Conservation (phyloP, 2,797 vertebrate genomes). For the Staurois parvus region DNA sequence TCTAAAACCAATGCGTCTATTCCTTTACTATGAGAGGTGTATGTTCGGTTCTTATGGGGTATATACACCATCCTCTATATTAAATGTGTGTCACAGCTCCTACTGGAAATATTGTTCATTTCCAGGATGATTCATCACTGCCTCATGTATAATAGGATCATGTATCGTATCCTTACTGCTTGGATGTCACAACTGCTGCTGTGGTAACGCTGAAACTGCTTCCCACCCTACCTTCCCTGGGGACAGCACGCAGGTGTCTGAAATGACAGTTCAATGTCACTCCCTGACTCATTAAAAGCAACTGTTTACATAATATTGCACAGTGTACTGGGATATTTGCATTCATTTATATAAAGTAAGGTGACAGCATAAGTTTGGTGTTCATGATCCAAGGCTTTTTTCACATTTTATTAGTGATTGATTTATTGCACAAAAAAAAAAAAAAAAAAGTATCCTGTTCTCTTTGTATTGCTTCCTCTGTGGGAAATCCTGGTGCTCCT, state of each 20-base stretch:
- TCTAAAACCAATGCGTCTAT: no score
- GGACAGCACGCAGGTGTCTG: constrained; percentile 39
- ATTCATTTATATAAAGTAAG: not conserved
- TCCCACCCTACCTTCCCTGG: constrained; percentile 23
- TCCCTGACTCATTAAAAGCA: constrained; percentile 32
- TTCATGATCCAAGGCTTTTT: not conserved
- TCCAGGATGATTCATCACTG: not conserved
- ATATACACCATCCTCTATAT: not conserved
- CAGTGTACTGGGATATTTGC: not conserved
- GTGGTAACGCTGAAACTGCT: constrained; percentile 31
- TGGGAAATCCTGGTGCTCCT: no score
- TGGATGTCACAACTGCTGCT: constrained; percentile 3
- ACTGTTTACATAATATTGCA: constrained; percentile 53
- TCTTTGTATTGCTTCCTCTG: no score
- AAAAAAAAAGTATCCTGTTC: no score
- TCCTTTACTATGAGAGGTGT: no score
- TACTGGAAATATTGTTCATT: not conserved
- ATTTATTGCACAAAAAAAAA: no score
- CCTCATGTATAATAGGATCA: not conserved
- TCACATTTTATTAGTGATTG: not conserved
- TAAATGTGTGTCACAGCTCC: not conserved
- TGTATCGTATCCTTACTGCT: not conserved
- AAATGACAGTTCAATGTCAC: constrained; percentile 37
- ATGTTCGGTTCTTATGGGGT: no score
- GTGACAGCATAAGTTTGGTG: not conserved